phyloP scores from a whole-genome alignment of 1,140 invertebrate species.

The Aphaenogaster floridana region DNA sequence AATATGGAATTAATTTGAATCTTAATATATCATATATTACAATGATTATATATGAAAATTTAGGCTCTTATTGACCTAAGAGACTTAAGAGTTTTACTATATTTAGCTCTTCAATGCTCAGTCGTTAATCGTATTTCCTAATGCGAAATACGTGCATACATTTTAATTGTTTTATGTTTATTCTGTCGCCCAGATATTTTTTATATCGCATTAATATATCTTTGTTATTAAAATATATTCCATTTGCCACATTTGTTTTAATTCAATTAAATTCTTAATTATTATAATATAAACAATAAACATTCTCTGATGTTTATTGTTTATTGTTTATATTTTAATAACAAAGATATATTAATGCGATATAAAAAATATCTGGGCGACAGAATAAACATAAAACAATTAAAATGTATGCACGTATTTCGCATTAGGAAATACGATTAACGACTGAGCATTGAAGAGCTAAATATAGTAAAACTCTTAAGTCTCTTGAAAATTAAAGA shows the following conservation, averaged over 20 bases:
- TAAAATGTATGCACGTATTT: not conserved
- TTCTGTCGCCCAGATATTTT: not conserved
- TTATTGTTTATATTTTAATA: not conserved
- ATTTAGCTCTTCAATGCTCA: not conserved
- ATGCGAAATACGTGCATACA: not conserved
- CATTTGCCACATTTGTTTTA: not conserved
- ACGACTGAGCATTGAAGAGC: not conserved
- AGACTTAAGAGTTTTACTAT: not conserved
- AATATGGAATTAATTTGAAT: not conserved
- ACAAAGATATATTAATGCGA: not conserved
- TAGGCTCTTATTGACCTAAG: not conserved
- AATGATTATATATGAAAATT: not conserved
- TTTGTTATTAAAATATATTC: not conserved
- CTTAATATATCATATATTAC: not conserved
- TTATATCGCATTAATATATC: not conserved
- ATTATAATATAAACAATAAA: not conserved
- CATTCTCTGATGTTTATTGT: not conserved
- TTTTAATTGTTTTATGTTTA: not conserved
- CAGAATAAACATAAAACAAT: not conserved
- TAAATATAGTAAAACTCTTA: not conserved
- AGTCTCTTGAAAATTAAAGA: not conserved
- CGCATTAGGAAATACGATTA: not conserved
- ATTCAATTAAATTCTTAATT: constrained; percentile 10
- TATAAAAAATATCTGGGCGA: not conserved
- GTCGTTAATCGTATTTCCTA: not conserved